Base-by-base conservation (phyloP, 1,140 invertebrate species). In the Rhopalosiphum maidis region DNA sequence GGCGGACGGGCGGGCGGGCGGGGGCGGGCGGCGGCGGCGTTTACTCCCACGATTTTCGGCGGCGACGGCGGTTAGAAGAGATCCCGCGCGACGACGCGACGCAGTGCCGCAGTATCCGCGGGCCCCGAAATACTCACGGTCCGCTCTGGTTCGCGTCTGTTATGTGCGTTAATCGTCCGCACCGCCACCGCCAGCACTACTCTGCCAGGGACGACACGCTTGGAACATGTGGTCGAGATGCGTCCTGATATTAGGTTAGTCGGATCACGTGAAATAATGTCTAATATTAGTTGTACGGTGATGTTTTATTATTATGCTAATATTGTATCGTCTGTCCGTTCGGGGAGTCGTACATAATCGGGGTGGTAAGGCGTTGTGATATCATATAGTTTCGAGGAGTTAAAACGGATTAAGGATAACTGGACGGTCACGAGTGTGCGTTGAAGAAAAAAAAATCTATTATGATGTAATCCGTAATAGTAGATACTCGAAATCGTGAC, bases 111-210 rank as follows among this genome's bases (percentile, higher is more conserved):
- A 93, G 91, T 93, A 86, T 93, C 91, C 91, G 82, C 91, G 91
- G 48, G 91, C 82, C 91, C 91, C 91, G 91, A 93, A 93, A 93
- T 93, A 93, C 91, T 93, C n/a, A 92, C 91, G 91, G 91, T 93
- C 23, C 82, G 91, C 91, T 93, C 77, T 77, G 90, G 90, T 92
- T 92, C 91, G 91, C 91, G 91, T 92, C 46, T 83, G 91, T 93
- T 51, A 85, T 86, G 91, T 93, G 91, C 91, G 91, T 93, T 37
- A 83, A 93, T 93, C 77, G 91, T 93, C 91, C 43, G 37, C 77
- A 51, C 46, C 30, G n/a, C 54, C 89, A 25, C 91, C 90, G 82
- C 43, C 91, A 93, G 91, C 82, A 55, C n/a, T 23, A 83, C 91
- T 83, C 68, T n/a, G 43, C 91, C 91, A 82, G 30, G 48, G 88